Evolutionary conservation across 2,888 invertebrate genomes (phyloP), one percentile per base, ranked within the genome.

Genomic region (Osedax fenrisi): DNA sequence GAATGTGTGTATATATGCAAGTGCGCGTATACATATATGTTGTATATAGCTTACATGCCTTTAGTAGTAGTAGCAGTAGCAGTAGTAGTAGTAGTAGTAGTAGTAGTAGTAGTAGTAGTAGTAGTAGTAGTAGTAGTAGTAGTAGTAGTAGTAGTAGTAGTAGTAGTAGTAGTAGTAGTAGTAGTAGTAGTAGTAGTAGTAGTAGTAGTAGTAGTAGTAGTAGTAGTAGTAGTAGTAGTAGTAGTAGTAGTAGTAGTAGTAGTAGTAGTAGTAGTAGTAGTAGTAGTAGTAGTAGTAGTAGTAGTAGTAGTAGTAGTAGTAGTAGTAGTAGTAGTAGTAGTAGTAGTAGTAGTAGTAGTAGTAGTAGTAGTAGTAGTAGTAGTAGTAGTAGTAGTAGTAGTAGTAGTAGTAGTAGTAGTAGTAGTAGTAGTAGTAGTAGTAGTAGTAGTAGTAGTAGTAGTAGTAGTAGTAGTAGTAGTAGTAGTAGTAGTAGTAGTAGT

Each of bases 151-250:
- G 64, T 64, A 64, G 64, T 64, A 64, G 64, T 64, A 64, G 64
- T 64, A 64, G 64, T 64, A 1, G 21, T 64, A 1, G 64, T 64
- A 1, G 64, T 64, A 1, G 64, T 64, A 0, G 1, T 1, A 64
- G 64, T 64, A 1, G 64, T 64, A 1, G 72, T 61, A 1, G 41
- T 1, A 66, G 72, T 66, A 61, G 62, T 64, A 64, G 67, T 66
- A 22, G 56, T 26, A 61, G 73, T 21, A 22, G 73, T 75, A 21
- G 26, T 73, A 26, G 62, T 75, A 75, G 75, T 75, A 59, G 75
- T 75, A 73, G 73, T 73, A 26, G 75, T 75, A 41, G 73, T 27
- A 56, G 62, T 75, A 73, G 74, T 26, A 75, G 75, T 74, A 75
- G 75, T 75, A 2, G 72, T 61, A 66, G 41, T 72, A 66, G 72